These are phyloP conservation scores for Egretta garzetta DNA, from an alignment of 2,113 vertebrate species.

Conservation along the genomic window DNA sequence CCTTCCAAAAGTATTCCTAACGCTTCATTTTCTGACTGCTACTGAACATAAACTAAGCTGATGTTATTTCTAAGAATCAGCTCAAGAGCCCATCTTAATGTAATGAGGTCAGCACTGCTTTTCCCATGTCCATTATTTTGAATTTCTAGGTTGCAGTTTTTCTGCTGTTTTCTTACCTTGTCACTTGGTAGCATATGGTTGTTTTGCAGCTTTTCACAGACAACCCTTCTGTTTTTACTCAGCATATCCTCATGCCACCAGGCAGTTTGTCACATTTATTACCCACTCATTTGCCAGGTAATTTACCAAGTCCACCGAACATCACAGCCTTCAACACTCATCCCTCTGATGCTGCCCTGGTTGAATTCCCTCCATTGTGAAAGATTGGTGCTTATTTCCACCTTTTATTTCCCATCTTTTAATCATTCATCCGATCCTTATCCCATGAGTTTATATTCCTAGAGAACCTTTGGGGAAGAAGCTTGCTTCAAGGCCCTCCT, in stretches of 20 bases:
- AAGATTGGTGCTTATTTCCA: background rate
- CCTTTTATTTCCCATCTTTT: background rate
- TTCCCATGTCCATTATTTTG: background rate
- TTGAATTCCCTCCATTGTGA: background rate
- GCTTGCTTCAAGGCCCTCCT: background rate
- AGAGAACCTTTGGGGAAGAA: background rate
- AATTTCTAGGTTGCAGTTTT: background rate
- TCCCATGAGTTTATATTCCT: background rate
- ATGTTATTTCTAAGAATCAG: background rate
- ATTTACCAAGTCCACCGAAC: background rate
- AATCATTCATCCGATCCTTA: background rate
- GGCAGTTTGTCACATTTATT: background rate
- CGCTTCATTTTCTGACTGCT: background rate
- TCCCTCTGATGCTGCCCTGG: background rate
- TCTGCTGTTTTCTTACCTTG: slow-evolving; percentile 12
- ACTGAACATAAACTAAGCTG: background rate
- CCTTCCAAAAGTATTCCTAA: background rate
- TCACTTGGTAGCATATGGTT: background rate
- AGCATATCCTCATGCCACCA: background rate
- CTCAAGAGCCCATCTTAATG: background rate
- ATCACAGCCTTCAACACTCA: background rate
- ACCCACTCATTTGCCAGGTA: background rate
- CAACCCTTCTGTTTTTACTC: background rate
- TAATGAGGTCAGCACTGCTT: background rate
- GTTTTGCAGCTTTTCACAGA: background rate